Evolutionary conservation across 2,113 vertebrate species (phyloP).

Genomic region (Neodontobutis hainanensis): DNA sequence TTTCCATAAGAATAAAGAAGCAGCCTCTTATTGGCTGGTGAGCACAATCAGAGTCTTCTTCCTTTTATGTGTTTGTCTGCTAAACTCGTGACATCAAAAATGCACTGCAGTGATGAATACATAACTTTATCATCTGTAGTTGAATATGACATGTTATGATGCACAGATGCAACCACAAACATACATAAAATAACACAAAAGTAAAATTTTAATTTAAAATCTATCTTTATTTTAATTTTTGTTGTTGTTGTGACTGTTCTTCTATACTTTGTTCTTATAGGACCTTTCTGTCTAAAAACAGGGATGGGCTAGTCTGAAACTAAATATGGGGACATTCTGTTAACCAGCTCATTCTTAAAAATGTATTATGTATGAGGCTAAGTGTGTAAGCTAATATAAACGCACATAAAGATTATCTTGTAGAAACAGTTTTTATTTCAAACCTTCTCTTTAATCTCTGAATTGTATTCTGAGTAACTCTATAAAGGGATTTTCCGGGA

Average conservation of each 20-base stretch:
- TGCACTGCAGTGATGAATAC: not conserved
- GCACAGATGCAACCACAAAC: too few relatives aligned
- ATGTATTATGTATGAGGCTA: not conserved
- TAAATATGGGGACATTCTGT: not conserved
- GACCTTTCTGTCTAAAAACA: not conserved
- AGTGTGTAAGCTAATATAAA: conserved; percentile 1
- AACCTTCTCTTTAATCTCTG: conserved; percentile 1
- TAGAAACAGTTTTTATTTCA: conserved; percentile 11
- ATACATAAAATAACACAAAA: too few relatives aligned
- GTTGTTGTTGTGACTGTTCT: too few relatives aligned
- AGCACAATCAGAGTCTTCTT: conserved; percentile 22
- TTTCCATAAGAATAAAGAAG: conserved; percentile 62
- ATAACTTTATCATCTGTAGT: not conserved
- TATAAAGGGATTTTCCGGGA: conserved; percentile 25
- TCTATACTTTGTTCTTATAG: not conserved
- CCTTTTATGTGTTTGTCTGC: conserved; percentile 9
- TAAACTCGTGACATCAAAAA: conserved; percentile 33
- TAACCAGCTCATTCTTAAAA: conserved; percentile 2
- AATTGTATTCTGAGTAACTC: conserved; percentile 6
- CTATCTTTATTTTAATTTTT: too few relatives aligned
- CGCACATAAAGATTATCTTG: conserved; percentile 6
- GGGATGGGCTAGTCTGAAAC: not conserved
- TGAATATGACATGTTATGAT: not conserved
- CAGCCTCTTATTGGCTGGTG: conserved; percentile 41
- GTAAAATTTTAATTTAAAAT: too few relatives aligned